A percentile compares a stretch with the other conserved stretches of the same genome.
phyloP scores from a whole-genome alignment of 1,140 invertebrate species.

The Holotrichia oblita region DNA sequence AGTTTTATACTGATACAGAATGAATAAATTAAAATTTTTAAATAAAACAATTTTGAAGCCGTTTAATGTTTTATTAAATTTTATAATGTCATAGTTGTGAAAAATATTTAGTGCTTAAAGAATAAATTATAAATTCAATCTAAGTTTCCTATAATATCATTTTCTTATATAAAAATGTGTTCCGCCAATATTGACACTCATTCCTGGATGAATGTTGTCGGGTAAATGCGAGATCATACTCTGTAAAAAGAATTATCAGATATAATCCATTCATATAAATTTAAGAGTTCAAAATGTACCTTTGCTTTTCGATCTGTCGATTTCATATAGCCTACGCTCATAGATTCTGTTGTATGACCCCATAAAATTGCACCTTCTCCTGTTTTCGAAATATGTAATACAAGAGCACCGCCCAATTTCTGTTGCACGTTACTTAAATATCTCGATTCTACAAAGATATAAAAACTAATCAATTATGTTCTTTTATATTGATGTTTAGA shows the following conservation, averaged over 20 bases:
- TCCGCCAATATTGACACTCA: constrained; percentile 50
- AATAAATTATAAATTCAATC: too few species aligned
- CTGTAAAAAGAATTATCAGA: constrained; percentile 45
- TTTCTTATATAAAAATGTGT: constrained; percentile 39
- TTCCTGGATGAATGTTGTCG: constrained; percentile 43
- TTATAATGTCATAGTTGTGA: background rate
- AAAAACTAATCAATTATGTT: too few species aligned
- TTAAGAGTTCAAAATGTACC: constrained; percentile 60
- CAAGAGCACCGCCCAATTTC: constrained; percentile 78
- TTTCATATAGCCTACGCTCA: constrained; percentile 89
- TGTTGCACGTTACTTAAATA: constrained; percentile 72
- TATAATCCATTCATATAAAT: background rate
- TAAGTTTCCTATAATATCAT: too few species aligned
- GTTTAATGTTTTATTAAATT: background rate
- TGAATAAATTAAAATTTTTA: background rate
- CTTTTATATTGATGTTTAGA: background rate
- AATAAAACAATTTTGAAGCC: background rate
- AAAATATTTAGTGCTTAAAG: background rate
- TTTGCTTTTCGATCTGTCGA: constrained; percentile 72
- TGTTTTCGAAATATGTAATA: constrained; percentile 67
- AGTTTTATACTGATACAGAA: constrained; percentile 32
- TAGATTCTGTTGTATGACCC: constrained; percentile 88
- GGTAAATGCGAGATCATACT: constrained; percentile 50
- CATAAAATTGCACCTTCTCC: constrained; percentile 76
- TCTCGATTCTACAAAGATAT: constrained; percentile 69